Percentiles rank a stretch among this genome's conserved stretches.
phyloP scores from a whole-genome alignment of 2,888 invertebrate genomes.

The Tipula confusa region DNA sequence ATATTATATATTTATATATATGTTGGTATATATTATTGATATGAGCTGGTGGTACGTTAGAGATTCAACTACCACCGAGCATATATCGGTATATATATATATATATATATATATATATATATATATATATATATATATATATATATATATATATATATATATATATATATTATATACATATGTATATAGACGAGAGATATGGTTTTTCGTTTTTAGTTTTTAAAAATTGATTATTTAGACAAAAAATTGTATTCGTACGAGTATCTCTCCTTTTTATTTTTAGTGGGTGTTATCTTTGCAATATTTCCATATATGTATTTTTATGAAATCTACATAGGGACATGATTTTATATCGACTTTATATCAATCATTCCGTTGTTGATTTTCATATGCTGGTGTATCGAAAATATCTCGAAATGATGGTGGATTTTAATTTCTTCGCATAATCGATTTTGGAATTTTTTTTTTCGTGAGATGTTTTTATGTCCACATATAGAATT shows the following conservation, averaged over 20 bases:
- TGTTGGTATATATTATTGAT: neutral
- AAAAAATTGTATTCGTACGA: neutral
- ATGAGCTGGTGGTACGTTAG: neutral
- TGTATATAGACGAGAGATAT: neutral
- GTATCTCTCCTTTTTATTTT: neutral
- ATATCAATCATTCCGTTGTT: neutral
- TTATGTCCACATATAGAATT: neutral
- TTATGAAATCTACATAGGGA: neutral
- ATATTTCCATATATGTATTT: neutral
- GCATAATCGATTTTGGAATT: neutral
- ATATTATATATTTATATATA: neutral
- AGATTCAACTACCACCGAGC: neutral
- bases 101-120: too few species aligned
- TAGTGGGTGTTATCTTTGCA: conserved; percentile 25
- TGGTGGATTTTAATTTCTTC: neutral
- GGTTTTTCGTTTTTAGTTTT: neutral
- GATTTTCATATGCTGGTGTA: neutral
- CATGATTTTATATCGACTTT: neutral
- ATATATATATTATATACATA: too few species aligned
- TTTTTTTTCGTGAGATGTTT: neutral
- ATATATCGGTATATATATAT: too few species aligned
- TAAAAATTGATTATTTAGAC: conserved; percentile 12
- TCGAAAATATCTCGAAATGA: neutral
- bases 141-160: too few species aligned
- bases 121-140: too few species aligned